Evolutionary conservation across 1,140 invertebrate species (phyloP).

Genomic region (Tribolium castaneum): DNA sequence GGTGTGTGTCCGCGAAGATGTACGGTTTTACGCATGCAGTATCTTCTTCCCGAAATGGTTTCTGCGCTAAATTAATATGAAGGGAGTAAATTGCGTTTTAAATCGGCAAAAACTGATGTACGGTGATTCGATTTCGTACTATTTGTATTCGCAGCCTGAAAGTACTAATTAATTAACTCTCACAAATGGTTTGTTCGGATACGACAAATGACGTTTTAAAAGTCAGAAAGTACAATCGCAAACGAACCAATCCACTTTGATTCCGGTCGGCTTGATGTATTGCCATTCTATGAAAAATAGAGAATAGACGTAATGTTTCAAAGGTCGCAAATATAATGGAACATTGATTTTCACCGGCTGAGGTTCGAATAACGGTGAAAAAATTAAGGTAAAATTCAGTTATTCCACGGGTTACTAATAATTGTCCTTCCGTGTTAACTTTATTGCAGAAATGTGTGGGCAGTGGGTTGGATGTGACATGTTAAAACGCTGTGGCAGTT

Average conservation of each 20-base stretch:
- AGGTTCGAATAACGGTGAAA: not conserved
- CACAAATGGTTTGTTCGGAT: constrained; percentile 10
- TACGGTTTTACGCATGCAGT: not conserved
- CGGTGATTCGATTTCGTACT: not conserved
- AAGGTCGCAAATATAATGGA: constrained; percentile 2
- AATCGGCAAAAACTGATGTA: not conserved
- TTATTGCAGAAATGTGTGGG: constrained; percentile 1
- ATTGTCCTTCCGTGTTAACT: not conserved
- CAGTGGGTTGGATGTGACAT: not conserved
- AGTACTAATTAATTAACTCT: constrained; percentile 28
- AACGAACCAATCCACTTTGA: constrained; percentile 20
- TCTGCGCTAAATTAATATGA: not conserved
- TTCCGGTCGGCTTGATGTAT: constrained; percentile 7
- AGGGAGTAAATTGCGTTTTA: not conserved
- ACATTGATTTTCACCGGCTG: constrained; percentile 2
- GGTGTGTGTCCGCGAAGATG: not conserved
- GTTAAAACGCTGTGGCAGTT: not conserved
- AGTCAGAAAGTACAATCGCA: constrained; percentile 9
- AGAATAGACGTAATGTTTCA: constrained; percentile 3
- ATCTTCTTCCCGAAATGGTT: not conserved
- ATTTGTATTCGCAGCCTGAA: constrained; percentile 7
- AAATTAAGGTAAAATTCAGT: not conserved
- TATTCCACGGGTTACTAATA: not conserved
- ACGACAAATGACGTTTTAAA: constrained; percentile 25
- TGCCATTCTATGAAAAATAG: constrained; percentile 16